These are phyloP conservation scores for Tenthredo mesomela DNA, from an alignment of 2,888 invertebrate species.

Conservation along the genomic window DNA sequence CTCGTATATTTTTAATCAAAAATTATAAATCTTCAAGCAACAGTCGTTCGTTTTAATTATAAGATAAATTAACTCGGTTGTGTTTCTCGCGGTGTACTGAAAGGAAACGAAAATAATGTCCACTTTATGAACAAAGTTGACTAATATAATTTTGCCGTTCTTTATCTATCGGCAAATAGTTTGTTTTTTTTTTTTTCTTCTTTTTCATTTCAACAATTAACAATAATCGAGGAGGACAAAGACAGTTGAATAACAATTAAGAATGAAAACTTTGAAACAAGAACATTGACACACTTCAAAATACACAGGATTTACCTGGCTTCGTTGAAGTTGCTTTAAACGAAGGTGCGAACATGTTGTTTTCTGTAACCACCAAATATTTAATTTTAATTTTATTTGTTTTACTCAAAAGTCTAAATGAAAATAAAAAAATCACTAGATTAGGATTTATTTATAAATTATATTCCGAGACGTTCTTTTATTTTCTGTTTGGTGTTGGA, in stretches of 20 bases:
- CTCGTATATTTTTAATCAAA: neutral
- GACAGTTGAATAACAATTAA: neutral
- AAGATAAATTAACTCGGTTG: neutral
- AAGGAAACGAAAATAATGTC: neutral
- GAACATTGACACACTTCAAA: constrained; percentile 45
- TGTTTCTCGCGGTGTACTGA: neutral
- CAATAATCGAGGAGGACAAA: constrained; percentile 26
- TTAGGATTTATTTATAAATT: constrained; percentile 12
- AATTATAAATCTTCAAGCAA: neutral
- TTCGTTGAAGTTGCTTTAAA: constrained; percentile 90
- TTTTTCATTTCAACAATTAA: neutral
- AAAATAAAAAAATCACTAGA: neutral
- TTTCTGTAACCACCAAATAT: constrained; percentile 80
- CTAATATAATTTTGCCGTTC: neutral
- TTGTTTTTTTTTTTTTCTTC: neutral
- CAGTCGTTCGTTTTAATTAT: neutral
- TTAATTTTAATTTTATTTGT: constrained; percentile 33
- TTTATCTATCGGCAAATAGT: neutral
- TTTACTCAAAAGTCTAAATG: neutral
- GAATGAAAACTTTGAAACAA: neutral
- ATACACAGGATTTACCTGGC: constrained; percentile 81
- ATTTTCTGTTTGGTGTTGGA: constrained; percentile 14
- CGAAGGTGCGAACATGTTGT: constrained; percentile 88
- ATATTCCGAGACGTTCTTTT: constrained; percentile 17
- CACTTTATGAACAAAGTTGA: neutral